Evolutionary conservation across 2,113 vertebrate species (phyloP), one percentile per base, ranked within the genome.

Genomic region (Glareola pratincola): DNA sequence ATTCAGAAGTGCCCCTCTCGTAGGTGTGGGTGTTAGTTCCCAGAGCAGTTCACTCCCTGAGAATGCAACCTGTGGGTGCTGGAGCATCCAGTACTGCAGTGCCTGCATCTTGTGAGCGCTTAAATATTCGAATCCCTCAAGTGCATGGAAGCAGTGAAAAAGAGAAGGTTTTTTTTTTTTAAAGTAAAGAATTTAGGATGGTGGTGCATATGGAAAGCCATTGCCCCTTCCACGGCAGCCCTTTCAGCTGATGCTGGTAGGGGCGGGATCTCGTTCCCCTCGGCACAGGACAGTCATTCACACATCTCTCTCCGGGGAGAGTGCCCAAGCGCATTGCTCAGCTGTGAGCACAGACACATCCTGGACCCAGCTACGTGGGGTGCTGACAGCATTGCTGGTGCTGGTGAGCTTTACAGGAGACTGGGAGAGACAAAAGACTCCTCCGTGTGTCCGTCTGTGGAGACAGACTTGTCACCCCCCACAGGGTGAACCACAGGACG

Each of bases 291-390:
- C 20, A 37, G 27, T 12, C 23, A 23, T 32, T 64, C 10, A 2
- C 23, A 13, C 29, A 30, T 59, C 39, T 53, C 18, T 17, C 24
- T 39, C 34, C 17, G n/a, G n/a, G 41, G 39, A 41, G 20, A 23
- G 10, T 30, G 36, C 24, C 14, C 6, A 57, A 32, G 17, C 2
- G 4, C 41, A n/a, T 41, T 2, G 1, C n/a, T 64, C 6, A 3
- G 9, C 18, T 59, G 45, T 1, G 5, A 60, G 16, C 37, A 15
- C 16, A 47, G 75, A 8, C 16, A 26, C 27, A n/a, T 24, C 45
- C 74, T 4, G 1, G 51, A 10, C 13, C 27, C 0, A 1, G 34
- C 45, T 21, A 20, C 0, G 0, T 18, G 23, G 34, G 18, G 4
- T 51, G 29, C 37, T 4, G 7, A 22, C 11, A n/a, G 20, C 39